These are phyloP conservation scores for Pseudomyrmex gracilis DNA, from an alignment of 1,140 invertebrate species.

Conservation along the genomic window DNA sequence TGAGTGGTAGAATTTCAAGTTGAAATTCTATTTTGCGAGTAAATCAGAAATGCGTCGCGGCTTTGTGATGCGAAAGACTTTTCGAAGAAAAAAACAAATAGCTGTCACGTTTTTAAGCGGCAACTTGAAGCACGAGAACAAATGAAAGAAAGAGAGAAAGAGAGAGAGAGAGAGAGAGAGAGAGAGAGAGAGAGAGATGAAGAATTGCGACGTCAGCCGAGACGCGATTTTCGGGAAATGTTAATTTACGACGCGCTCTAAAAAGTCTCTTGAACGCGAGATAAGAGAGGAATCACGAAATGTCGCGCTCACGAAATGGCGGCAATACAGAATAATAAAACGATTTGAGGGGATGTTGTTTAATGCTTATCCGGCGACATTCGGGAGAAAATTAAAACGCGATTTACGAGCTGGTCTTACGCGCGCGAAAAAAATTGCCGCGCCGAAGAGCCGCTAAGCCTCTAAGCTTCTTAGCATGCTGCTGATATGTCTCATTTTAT, in stretches of 20 bases:
- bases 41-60: conserved; percentile 21
- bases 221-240: neutral
- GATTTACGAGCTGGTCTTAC: conserved; percentile 79
- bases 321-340: conserved; percentile 46
- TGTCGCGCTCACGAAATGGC: neutral
- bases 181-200: conserved; percentile 1
- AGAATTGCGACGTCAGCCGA: conserved; percentile 1
- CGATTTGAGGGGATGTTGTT: conserved; percentile 67
- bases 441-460: conserved; percentile 76
- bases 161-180: neutral
- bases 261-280: neutral
- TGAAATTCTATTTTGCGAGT: conserved; percentile 28
- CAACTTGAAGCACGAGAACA: neutral
- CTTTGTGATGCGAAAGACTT: conserved; percentile 9
- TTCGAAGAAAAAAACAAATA: neutral
- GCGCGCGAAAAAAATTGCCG: conserved; percentile 69
- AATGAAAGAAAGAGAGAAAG: neutral
- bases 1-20: conserved; percentile 9
- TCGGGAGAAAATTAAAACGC: conserved; percentile 62
- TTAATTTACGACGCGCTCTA: conserved; percentile 39
- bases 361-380: conserved; percentile 72
- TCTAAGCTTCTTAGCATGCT: conserved; percentile 78
- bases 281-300: conserved; percentile 32
- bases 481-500: conserved; percentile 69
- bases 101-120: neutral